Conservation (phyloP, 2,888 invertebrate species). For the Azorinus chamasolen region DNA sequence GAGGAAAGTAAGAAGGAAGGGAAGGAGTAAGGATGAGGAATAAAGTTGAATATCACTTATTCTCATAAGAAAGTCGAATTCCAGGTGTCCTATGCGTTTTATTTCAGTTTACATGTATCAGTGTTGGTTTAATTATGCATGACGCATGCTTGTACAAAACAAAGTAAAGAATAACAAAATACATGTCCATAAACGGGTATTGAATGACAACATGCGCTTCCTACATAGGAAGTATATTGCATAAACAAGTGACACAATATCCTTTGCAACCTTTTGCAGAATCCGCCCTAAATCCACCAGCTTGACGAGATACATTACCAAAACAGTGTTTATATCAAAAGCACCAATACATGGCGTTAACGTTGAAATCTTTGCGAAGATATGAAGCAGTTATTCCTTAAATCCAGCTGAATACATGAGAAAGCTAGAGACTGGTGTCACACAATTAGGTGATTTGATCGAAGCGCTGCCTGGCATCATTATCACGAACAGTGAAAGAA, state of each 20-base stretch:
- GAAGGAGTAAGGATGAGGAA: no score
- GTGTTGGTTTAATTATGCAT: no score
- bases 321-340: no score
- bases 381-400: not conserved
- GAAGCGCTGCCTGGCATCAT: not conserved
- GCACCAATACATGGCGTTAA: conserved; percentile 31
- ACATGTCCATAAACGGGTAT: conserved; percentile 21
- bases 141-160: no score
- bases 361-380: conserved; percentile 11
- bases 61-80: no score
- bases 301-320: conserved; percentile 14
- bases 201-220: conserved; percentile 25
- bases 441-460: not conserved
- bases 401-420: conserved; percentile 39
- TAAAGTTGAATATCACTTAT: no score
- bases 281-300: conserved; percentile 9
- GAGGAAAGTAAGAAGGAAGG: no score
- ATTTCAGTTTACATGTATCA: no score
- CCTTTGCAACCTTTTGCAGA: no score
- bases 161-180: no score
- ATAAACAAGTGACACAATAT: conserved; percentile 9
- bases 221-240: conserved; percentile 22
- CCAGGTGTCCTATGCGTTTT: no score
- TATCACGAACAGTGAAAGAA: conserved; percentile 34
- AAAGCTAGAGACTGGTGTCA: no score